phyloP scores from a whole-genome alignment of 2,888 invertebrate genomes.

The Hypercompe scribonia region DNA sequence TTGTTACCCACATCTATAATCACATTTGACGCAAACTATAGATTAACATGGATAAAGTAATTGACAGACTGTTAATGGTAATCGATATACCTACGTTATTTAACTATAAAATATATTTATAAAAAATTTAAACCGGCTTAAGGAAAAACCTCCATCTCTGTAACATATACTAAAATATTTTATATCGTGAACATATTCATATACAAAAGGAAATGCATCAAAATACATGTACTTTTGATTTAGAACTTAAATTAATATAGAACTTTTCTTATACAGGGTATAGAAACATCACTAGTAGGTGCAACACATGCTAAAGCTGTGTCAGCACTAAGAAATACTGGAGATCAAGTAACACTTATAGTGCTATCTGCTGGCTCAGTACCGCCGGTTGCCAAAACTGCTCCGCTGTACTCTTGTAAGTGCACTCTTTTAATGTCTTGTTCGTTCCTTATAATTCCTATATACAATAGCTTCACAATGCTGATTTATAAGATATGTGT shows the following conservation, averaged over 20 bases:
- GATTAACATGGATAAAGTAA: background rate
- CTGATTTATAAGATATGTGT: background rate
- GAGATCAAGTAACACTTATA: conserved; percentile 81
- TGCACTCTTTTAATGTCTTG: conserved; percentile 33
- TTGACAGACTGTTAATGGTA: background rate
- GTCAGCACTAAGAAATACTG: conserved; percentile 77
- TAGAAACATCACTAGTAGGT: conserved; percentile 81
- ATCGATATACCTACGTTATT: no score
- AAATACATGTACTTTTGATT: background rate
- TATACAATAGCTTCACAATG: background rate
- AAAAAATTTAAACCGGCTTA: no score
- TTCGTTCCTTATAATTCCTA: conserved; percentile 1
- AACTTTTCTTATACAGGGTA: conserved; percentile 64
- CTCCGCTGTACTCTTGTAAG: conserved; percentile 80
- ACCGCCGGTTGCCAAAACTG: conserved; percentile 75
- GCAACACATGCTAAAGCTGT: conserved; percentile 84
- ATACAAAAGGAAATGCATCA: no score
- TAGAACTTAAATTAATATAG: no score
- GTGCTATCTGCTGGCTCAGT: conserved; percentile 80
- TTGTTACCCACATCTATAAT: background rate
- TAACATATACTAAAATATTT: no score
- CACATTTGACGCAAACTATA: background rate
- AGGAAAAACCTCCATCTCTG: no score
- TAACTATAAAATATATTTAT: no score
- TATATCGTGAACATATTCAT: no score